These are phyloP conservation scores for Calameuta pallipes DNA, from an alignment of 2,888 invertebrate genomes.

Conservation along the genomic window DNA sequence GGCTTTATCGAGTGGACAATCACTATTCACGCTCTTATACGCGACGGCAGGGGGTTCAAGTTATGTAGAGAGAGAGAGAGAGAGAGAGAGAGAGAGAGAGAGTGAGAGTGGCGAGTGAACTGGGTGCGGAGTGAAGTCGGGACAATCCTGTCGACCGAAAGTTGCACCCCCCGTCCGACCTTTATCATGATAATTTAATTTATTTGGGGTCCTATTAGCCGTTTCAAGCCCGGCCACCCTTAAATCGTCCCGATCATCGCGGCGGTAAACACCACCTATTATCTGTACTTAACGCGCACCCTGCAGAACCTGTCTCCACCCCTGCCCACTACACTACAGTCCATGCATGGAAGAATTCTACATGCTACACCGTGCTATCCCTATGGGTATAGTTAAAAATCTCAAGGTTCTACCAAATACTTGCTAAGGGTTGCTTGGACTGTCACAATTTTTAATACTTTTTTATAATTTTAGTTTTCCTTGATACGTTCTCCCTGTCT, in stretches of 20 bases:
- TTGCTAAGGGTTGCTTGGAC: background rate
- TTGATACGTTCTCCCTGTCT: background rate
- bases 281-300: slow-evolving; percentile 53
- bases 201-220: slow-evolving; percentile 61
- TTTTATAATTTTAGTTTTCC: background rate
- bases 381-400: background rate
- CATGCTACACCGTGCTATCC: background rate
- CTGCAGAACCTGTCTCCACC: slow-evolving; percentile 7
- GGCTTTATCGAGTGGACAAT: slow-evolving; percentile 62
- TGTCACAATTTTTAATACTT: background rate
- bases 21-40: slow-evolving; percentile 50
- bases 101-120: no score
- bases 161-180: slow-evolving; percentile 27
- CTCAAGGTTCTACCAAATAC: background rate
- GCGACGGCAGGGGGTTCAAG: slow-evolving; percentile 3
- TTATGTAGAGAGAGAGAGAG: slow-evolving; percentile 5
- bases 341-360: background rate
- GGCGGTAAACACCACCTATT: slow-evolving; percentile 60
- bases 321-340: background rate
- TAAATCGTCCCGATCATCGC: slow-evolving; percentile 57
- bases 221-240: slow-evolving; percentile 54
- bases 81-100: slow-evolving; percentile 12
- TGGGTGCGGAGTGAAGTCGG: background rate
- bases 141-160: background rate
- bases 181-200: slow-evolving; percentile 65